A percentile compares a stretch with the other conserved stretches of the same genome.
Evolutionary conservation across 2,113 vertebrate species (phyloP).

Genomic region (Dicentrarchus labrax): DNA sequence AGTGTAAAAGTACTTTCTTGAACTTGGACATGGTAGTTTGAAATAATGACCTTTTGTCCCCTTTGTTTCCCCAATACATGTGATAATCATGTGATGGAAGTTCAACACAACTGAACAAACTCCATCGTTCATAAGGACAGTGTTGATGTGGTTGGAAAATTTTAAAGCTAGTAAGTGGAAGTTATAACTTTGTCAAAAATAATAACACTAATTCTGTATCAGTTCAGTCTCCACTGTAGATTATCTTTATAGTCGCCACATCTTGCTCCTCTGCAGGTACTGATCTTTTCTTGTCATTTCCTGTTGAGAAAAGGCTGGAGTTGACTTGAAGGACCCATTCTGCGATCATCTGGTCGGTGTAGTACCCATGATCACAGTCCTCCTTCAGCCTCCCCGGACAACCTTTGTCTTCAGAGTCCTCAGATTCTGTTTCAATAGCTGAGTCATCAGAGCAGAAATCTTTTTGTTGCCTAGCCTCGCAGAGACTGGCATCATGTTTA

Average conservation of each 20-base stretch:
- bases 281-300: slow-evolving; percentile 35
- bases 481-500: slow-evolving; percentile 39
- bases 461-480: slow-evolving; percentile 30
- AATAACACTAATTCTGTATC: neutral
- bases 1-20: neutral
- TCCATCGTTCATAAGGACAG: neutral
- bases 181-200: neutral
- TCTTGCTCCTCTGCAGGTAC: slow-evolving; percentile 75
- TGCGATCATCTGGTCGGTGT: slow-evolving; percentile 80
- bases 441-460: slow-evolving; percentile 63
- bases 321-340: slow-evolving; percentile 84
- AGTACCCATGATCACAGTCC: slow-evolving; percentile 71
- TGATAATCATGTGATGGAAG: neutral
- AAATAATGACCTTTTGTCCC: neutral
- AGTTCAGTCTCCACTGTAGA: slow-evolving; percentile 76
- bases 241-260: slow-evolving; percentile 79
- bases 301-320: slow-evolving; percentile 75
- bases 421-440: slow-evolving; percentile 72
- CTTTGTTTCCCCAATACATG: neutral
- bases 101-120: neutral
- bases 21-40: neutral
- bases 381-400: neutral
- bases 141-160: neutral
- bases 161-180: neutral
- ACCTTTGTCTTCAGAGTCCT: slow-evolving; percentile 50